These are phyloP conservation scores for Hanleya hanleyi DNA, from an alignment of 2,888 invertebrate genomes.

Conservation along the genomic window DNA sequence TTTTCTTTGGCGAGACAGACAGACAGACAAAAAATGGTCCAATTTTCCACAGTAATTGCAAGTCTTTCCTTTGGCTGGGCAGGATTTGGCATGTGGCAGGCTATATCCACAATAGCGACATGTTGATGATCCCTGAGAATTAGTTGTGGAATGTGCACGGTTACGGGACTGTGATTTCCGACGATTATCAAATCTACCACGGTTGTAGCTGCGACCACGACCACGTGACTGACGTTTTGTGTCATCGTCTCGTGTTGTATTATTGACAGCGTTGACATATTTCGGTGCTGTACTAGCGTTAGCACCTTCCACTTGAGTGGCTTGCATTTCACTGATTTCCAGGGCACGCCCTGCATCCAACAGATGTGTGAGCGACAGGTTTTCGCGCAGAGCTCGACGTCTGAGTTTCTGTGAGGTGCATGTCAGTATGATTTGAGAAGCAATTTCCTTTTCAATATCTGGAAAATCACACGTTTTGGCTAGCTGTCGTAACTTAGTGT, in stretches of 20 bases:
- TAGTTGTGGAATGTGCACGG: not conserved
- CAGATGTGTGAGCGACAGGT: not conserved
- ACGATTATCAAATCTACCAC: not conserved
- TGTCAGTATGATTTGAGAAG: conserved; percentile 3
- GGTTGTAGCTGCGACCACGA: not conserved
- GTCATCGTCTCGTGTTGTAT: not conserved
- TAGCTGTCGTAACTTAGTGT: conserved; percentile 11
- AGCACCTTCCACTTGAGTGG: not conserved
- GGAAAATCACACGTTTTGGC: conserved; percentile 14
- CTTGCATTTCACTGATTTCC: conserved; percentile 10
- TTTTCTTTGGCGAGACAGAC: not conserved
- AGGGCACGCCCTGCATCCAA: conserved; percentile 13
- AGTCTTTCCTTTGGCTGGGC: conserved; percentile 14
- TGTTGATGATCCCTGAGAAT: not conserved
- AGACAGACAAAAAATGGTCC: conserved; percentile 9
- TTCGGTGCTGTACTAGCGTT: not conserved
- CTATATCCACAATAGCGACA: conserved; percentile 5
- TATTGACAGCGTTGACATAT: not conserved
- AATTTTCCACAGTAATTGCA: not conserved
- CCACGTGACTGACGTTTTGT: not conserved
- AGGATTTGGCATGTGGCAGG: not conserved
- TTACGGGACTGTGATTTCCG: not conserved
- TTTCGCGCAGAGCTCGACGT: conserved; percentile 4
- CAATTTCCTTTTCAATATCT: conserved; percentile 12
- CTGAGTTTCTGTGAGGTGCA: not conserved